phyloP scores from a whole-genome alignment of 2,113 vertebrate genomes.

The Chaenogobius annularis region DNA sequence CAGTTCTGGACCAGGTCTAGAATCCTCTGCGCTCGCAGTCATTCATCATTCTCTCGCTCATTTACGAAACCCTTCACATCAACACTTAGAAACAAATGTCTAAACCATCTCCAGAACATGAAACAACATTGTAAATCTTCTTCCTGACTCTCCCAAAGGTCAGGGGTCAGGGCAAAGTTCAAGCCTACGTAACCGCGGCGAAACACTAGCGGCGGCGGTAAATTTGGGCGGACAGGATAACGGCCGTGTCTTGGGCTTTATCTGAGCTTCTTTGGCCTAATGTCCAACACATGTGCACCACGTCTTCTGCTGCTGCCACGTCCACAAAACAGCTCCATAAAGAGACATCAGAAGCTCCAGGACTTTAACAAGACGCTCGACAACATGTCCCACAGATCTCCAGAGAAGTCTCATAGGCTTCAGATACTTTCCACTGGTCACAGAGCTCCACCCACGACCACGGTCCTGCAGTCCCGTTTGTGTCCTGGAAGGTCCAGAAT shows the following conservation, averaged over 20 bases:
- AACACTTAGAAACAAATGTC: not conserved
- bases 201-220: slow-evolving; percentile 9
- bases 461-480: no score
- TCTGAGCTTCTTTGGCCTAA: not conserved
- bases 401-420: no score
- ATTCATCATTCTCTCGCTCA: not conserved
- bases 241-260: not conserved
- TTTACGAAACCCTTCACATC: not conserved
- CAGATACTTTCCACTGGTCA: no score
- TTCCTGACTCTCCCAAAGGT: slow-evolving; percentile 1
- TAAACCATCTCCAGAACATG: not conserved
- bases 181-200: not conserved
- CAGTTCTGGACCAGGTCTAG: no score
- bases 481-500: no score
- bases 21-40: no score
- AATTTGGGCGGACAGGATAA: slow-evolving; percentile 1
- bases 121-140: slow-evolving; percentile 15
- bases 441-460: no score
- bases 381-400: not conserved
- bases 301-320: not conserved
- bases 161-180: slow-evolving; percentile 4
- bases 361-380: not conserved
- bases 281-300: not conserved
- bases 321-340: not conserved
- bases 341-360: not conserved